A percentile compares a stretch with the other conserved stretches of the same genome.
These are phyloP conservation scores for Malacoraja senta DNA, from an alignment of 2,797 vertebrate genomes.

Conservation along the genomic window DNA sequence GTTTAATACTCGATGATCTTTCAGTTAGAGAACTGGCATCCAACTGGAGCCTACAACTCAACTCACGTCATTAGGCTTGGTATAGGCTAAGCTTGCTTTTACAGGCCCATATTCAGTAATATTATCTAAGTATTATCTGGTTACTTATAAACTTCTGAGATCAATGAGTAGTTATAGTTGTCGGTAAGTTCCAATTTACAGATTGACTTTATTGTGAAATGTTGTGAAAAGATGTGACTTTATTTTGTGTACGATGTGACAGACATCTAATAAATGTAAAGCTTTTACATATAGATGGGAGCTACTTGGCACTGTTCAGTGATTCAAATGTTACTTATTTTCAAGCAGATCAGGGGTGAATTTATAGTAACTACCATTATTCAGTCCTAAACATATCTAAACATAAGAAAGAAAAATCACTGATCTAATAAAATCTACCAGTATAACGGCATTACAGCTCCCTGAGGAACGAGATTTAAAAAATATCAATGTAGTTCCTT, in stretches of 20 bases:
- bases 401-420: not conserved
- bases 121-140: not conserved
- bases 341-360: not conserved
- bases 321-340: not conserved
- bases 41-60: not conserved
- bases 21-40: not conserved
- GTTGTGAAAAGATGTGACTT: not conserved
- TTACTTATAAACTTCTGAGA: conserved; percentile 3
- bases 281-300: not conserved
- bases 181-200: conserved; percentile 2
- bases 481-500: not conserved
- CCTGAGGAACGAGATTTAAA: not conserved
- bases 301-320: not conserved
- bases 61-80: not conserved
- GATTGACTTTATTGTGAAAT: not conserved
- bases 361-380: not conserved
- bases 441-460: not conserved
- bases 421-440: not conserved
- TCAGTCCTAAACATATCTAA: not conserved
- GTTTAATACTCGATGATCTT: not conserved
- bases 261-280: not conserved
- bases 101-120: not conserved
- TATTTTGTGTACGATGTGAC: not conserved
- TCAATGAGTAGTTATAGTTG: not conserved
- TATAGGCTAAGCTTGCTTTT: not conserved